phyloP scores from a whole-genome alignment of 2,113 vertebrate species.

The Connochaetes taurinus region DNA sequence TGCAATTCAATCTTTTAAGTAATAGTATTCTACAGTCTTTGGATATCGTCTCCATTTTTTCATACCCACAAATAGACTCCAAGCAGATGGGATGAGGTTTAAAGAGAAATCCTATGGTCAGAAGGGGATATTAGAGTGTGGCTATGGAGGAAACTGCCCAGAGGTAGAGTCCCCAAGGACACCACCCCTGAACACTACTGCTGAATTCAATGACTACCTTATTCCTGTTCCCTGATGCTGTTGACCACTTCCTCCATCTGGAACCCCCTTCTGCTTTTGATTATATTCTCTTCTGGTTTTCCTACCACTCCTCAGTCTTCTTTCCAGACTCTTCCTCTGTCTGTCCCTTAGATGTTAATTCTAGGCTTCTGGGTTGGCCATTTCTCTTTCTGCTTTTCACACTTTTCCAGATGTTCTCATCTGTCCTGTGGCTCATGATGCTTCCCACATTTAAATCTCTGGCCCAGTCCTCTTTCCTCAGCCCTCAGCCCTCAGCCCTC shows the following conservation, averaged over 20 bases:
- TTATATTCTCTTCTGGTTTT: neutral
- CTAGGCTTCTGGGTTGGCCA: neutral
- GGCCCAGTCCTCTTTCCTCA: neutral
- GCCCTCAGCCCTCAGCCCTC: neutral
- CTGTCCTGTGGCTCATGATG: neutral
- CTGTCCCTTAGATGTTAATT: neutral
- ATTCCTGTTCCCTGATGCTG: neutral
- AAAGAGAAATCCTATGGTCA: neutral
- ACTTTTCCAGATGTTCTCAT: neutral
- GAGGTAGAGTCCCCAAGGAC: neutral
- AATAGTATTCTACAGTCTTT: neutral
- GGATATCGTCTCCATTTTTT: neutral
- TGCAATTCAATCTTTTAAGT: neutral
- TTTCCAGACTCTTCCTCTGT: neutral
- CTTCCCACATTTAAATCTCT: neutral
- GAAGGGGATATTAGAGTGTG: neutral
- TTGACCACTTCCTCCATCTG: neutral
- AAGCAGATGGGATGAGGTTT: neutral
- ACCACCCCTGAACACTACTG: neutral
- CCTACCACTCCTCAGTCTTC: neutral
- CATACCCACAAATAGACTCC: neutral
- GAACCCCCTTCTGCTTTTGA: neutral
- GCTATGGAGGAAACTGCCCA: neutral
- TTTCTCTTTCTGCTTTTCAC: neutral
- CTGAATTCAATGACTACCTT: neutral